Percentiles rank a stretch among this genome's conserved stretches.
phyloP scores from a whole-genome alignment of 1,140 invertebrate genomes.

The Artemia franciscana region DNA sequence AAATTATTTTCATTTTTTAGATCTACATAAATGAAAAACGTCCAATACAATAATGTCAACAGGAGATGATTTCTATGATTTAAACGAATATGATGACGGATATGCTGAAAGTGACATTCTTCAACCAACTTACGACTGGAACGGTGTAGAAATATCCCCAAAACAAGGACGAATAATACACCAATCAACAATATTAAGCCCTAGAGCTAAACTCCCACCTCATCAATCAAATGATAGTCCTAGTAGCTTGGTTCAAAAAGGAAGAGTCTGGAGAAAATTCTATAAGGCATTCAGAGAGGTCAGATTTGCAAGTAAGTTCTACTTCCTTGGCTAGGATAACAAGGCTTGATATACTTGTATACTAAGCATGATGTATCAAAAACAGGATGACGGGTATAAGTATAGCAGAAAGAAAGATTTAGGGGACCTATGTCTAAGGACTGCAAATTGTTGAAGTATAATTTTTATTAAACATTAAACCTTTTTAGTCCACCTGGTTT shows the following conservation, averaged over 20 bases:
- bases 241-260: not conserved
- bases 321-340: too few species aligned
- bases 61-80: not conserved
- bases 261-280: not conserved
- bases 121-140: not conserved
- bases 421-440: too few species aligned
- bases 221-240: not conserved
- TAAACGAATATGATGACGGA: not conserved
- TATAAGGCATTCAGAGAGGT: not conserved
- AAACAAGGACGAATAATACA: too few species aligned
- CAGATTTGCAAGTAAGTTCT: not conserved
- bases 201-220: not conserved
- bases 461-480: too few species aligned
- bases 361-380: too few species aligned
- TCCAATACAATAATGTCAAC: not conserved
- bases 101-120: not conserved
- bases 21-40: too few species aligned
- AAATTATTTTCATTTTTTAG: too few species aligned
- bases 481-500: too few species aligned
- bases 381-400: too few species aligned
- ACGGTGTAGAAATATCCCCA: not conserved
- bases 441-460: too few species aligned
- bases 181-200: not conserved
- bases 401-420: too few species aligned
- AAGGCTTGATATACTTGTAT: too few species aligned